These are phyloP conservation scores for Sminthurinus aureus DNA, from an alignment of 2,888 invertebrate species.

Conservation along the genomic window DNA sequence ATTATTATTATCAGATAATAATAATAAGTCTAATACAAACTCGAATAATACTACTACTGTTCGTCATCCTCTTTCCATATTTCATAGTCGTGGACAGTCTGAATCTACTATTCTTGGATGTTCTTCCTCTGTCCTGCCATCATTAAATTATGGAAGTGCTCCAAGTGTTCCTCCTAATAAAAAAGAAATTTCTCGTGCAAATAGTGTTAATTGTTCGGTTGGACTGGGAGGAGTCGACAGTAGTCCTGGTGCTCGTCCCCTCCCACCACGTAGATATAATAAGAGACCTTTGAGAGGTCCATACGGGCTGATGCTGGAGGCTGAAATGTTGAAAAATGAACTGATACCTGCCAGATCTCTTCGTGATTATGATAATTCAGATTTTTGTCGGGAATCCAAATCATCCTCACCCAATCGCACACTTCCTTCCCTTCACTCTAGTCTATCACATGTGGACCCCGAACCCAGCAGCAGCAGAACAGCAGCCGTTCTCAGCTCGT, in stretches of 20 bases:
- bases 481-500: conserved; percentile 26
- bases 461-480: background rate
- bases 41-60: background rate
- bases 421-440: conserved; percentile 30
- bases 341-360: conserved; percentile 39
- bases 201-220: conserved; percentile 42
- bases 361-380: conserved; percentile 50
- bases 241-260: conserved; percentile 40
- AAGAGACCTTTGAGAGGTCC: conserved; percentile 77
- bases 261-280: conserved; percentile 69
- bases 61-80: conserved; percentile 22
- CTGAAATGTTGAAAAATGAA: conserved; percentile 76
- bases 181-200: conserved; percentile 49
- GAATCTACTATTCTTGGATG: conserved; percentile 36
- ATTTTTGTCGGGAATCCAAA: conserved; percentile 57
- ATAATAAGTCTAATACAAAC: background rate
- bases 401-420: conserved; percentile 57
- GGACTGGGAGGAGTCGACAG: background rate
- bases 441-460: conserved; percentile 30
- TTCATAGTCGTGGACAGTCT: conserved; percentile 20
- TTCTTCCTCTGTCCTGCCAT: conserved; percentile 37
- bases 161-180: conserved; percentile 8
- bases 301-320: conserved; percentile 74
- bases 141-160: background rate
- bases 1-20: background rate